Conservation (phyloP, 2,888 invertebrate genomes). For the Drosophila rellima region DNA sequence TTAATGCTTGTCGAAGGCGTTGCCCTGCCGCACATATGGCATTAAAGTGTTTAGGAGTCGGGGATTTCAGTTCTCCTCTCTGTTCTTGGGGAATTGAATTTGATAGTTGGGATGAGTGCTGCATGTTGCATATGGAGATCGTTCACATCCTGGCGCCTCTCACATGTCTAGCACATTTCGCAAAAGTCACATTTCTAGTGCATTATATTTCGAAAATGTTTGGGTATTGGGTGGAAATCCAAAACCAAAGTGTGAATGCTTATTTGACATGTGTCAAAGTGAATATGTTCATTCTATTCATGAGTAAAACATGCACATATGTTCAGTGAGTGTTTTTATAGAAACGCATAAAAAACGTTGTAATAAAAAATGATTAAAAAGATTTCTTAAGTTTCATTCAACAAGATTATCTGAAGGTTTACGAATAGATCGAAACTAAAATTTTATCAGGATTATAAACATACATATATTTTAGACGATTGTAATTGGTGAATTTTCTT, state of each 20-base stretch:
- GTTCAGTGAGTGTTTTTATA: slow-evolving; percentile 2
- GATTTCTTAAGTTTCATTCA: neutral
- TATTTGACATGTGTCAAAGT: slow-evolving; percentile 66
- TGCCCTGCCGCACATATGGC: slow-evolving; percentile 43
- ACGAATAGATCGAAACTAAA: neutral
- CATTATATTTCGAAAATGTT: slow-evolving; percentile 25
- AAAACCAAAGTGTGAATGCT: slow-evolving; percentile 53
- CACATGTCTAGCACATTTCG: slow-evolving; percentile 56
- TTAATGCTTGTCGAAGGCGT: slow-evolving; percentile 43
- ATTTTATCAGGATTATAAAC: too few relatives aligned
- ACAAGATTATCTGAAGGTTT: neutral
- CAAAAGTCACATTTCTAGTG: slow-evolving; percentile 32
- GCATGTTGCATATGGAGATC: slow-evolving; percentile 9
- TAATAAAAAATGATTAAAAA: neutral
- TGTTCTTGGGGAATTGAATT: neutral
- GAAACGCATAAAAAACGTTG: slow-evolving; percentile 6
- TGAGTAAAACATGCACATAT: slow-evolving; percentile 1
- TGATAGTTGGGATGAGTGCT: slow-evolving; percentile 8
- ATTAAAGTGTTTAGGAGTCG: slow-evolving; percentile 25
- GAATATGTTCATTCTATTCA: neutral
- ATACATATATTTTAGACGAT: too few relatives aligned
- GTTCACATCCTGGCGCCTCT: slow-evolving; percentile 59
- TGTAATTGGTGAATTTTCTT: too few relatives aligned
- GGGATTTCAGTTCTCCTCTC: slow-evolving; percentile 1
- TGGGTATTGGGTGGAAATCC: slow-evolving; percentile 9